phyloP scores from a whole-genome alignment of 2,113 vertebrate genomes.

The Reinhardtius hippoglossoides region DNA sequence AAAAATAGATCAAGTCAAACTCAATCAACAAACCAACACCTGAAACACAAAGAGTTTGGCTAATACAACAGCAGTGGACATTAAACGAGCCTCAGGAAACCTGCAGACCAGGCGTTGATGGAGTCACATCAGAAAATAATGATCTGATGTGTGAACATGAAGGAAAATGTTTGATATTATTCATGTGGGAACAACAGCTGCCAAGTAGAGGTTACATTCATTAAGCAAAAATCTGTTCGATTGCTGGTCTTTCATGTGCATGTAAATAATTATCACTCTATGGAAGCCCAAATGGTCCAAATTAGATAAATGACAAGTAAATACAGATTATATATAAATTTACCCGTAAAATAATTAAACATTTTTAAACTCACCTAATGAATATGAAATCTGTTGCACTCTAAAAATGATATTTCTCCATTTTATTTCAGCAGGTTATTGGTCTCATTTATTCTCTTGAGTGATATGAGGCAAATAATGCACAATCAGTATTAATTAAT shows the following conservation, averaged over 20 bases:
- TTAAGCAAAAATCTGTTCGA: background rate
- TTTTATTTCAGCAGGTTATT: no score
- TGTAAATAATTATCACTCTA: background rate
- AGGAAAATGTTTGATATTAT: background rate
- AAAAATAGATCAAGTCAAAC: constrained; percentile 37
- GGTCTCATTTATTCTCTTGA: no score
- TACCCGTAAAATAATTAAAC: no score
- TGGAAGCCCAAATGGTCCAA: background rate
- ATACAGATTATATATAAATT: no score
- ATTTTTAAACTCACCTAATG: no score
- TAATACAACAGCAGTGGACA: constrained; percentile 48
- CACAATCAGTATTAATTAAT: no score
- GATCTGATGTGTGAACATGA: no score
- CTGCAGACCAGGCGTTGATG: constrained; percentile 20
- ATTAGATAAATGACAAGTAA: background rate
- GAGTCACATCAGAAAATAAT: no score
- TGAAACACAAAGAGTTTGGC: constrained; percentile 16
- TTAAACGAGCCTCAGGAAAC: constrained; percentile 14
- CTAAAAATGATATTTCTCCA: no score
- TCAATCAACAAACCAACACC: constrained; percentile 14
- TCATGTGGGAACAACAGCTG: background rate
- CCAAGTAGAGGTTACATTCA: background rate
- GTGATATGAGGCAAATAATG: no score
- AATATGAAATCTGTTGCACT: no score
- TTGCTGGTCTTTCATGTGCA: background rate